Evolutionary conservation across 2,113 vertebrate species (phyloP).

Genomic region (Oreotrochilus melanogaster): DNA sequence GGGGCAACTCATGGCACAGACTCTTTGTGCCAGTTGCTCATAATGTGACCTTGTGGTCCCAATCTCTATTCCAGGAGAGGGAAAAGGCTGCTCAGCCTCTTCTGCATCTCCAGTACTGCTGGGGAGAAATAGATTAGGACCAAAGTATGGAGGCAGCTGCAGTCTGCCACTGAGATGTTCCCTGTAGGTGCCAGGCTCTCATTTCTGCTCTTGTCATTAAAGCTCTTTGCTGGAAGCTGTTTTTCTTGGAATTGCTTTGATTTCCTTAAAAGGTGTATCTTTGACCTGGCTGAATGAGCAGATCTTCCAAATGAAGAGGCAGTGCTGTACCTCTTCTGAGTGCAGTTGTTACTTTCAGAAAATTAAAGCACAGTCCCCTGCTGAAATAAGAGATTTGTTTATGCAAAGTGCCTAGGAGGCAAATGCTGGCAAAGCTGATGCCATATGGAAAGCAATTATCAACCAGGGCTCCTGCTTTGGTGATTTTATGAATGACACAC

Average conservation of each 20-base stretch:
- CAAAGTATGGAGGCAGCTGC: slow-evolving; percentile 5
- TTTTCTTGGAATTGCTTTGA: slow-evolving; percentile 46
- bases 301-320: background rate
- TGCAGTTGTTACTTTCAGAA: background rate
- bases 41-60: background rate
- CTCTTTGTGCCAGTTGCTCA: background rate
- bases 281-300: slow-evolving; percentile 22
- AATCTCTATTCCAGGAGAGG: background rate
- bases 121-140: background rate
- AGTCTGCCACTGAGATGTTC: background rate
- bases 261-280: slow-evolving; percentile 41
- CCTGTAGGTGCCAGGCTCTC: slow-evolving; percentile 9
- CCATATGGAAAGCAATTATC: slow-evolving; percentile 11
- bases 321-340: background rate
- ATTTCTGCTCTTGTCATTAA: background rate
- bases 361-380: background rate
- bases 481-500: slow-evolving; percentile 20
- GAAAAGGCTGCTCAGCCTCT: background rate
- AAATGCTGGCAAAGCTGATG: slow-evolving; percentile 44
- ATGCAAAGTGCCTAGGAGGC: slow-evolving; percentile 10
- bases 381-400: slow-evolving; percentile 20
- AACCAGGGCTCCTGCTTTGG: slow-evolving; percentile 43
- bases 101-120: background rate
- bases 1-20: background rate
- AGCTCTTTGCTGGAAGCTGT: slow-evolving; percentile 27